phyloP scores from a whole-genome alignment of 2,113 vertebrate species.

The Holacanthus passer region DNA sequence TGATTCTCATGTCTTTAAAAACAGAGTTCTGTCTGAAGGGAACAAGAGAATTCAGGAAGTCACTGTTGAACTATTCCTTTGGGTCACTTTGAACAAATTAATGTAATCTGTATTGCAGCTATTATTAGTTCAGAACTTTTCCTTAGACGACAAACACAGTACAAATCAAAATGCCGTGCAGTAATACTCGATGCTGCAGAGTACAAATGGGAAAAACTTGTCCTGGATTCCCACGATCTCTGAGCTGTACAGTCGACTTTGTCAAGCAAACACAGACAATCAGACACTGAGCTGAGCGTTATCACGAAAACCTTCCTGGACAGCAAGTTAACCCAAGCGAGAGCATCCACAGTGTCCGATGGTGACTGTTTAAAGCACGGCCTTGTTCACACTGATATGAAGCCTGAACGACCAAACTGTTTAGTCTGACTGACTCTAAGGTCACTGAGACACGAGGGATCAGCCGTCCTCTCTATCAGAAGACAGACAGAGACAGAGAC shows the following conservation, averaged over 20 bases:
- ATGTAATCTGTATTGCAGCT: background rate
- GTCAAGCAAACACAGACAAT: slow-evolving; percentile 31
- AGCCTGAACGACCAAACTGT: slow-evolving; percentile 30
- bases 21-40: background rate
- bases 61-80: background rate
- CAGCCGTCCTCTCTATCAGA: background rate
- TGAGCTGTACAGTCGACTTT: background rate
- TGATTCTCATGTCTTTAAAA: background rate
- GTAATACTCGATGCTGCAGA: background rate
- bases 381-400: slow-evolving; percentile 32
- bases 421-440: slow-evolving; percentile 42
- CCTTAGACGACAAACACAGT: background rate
- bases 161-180: background rate
- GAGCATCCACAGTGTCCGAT: background rate
- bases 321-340: background rate
- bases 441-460: background rate
- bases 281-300: slow-evolving; percentile 8
- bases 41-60: background rate
- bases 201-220: background rate
- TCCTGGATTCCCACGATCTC: background rate
- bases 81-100: too few relatives aligned
- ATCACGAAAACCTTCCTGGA: background rate
- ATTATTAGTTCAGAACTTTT: background rate
- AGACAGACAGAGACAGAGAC: background rate
- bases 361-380: slow-evolving; percentile 23